Base-by-base conservation (phyloP, 2,113 vertebrate genomes). In the Percopsis transmontana region DNA sequence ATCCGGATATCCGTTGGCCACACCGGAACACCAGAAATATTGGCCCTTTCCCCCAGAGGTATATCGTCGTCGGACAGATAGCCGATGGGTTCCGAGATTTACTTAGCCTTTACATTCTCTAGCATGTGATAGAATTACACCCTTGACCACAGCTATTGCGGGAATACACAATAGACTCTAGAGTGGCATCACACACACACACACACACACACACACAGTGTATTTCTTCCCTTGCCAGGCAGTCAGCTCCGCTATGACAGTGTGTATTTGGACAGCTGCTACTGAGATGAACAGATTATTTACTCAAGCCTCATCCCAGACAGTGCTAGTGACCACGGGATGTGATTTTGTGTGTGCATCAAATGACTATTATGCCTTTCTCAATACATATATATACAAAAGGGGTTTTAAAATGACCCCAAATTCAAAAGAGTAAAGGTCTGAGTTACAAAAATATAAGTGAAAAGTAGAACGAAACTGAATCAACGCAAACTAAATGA, bases 191-290 rank as follows among this genome's bases (percentile, higher is more conserved):
- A 41, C 56, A 18, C 27, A 27, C 13, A 39, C 16, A 39, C 18
- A 50, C 16, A 50, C 48, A 40, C 55, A n/a, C 16, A 19, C 14
- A 16, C 38, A 18, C 15, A 27, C 27, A 1, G 39, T 13, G 11
- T 24, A 11, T 55, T 23, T 56, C 51, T 12, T 1, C 23, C 20
- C 21, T 2, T 23, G 54, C 13, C 52, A 44, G 65, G 41, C 42
- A 76, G 39, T 80, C 73, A 77, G 67, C 74, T 62, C 77, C 79
- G 63, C 61, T 62, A 55, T 73, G 42, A 68, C 48, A 7, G 33
- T 57, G 70, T 80, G 63, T 87, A 82, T 90, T 90, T 87, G 79
- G 67, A 85, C 82, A 88, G 84, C 87, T 81, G 76, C 79, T 74
- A 60, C 67, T 66, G 64, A 70, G 77, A 13, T 56, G 51, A 63